phyloP scores from a whole-genome alignment of 35 echinoderm and acorn worm genomes.

The Nesometra sesokonis region DNA sequence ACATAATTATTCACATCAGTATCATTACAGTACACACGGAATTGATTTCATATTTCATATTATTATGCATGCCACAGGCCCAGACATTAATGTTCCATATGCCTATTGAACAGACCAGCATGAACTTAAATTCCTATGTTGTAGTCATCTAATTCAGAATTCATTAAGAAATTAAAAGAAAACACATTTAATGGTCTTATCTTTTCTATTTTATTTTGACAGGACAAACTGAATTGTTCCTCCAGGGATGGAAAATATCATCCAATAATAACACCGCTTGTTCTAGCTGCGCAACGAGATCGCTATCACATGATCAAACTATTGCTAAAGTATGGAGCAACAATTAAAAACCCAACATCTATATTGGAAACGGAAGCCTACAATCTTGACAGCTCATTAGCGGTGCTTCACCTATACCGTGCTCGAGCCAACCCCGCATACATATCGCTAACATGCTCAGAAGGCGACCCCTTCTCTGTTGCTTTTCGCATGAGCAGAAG shows the following conservation, averaged over 20 bases:
- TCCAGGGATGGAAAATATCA: not conserved
- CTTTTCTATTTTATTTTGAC: not conserved
- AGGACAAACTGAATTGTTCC: not conserved
- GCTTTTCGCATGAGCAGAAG: conserved; percentile 5
- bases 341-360: not conserved
- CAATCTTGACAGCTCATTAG: not conserved
- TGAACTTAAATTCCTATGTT: too few species aligned
- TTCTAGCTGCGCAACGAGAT: not conserved
- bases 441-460: conserved; percentile 1
- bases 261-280: not conserved
- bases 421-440: conserved; percentile 4
- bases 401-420: not conserved
- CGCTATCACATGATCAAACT: not conserved
- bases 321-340: not conserved
- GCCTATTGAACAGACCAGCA: too few species aligned
- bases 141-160: not conserved
- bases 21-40: too few species aligned
- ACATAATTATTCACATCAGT: too few species aligned
- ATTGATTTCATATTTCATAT: too few species aligned
- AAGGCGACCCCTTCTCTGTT: not conserved
- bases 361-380: not conserved
- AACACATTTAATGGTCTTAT: not conserved
- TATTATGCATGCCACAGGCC: too few species aligned
- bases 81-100: too few species aligned
- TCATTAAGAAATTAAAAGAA: not conserved